phyloP scores from a whole-genome alignment of 2,113 vertebrate genomes.

The Brachionichthys hirsutus region DNA sequence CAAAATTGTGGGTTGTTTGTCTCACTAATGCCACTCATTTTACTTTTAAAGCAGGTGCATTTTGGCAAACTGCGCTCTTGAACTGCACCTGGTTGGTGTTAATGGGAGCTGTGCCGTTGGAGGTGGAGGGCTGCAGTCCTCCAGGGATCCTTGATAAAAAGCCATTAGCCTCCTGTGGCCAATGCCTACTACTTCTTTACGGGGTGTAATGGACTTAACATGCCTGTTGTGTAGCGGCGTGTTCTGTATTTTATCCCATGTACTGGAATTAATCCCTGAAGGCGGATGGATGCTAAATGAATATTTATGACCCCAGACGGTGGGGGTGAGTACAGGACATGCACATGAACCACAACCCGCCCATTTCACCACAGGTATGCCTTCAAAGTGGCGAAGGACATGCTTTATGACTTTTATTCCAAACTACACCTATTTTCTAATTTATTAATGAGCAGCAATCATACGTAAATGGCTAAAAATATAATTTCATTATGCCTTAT shows the following conservation, averaged over 20 bases:
- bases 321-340: conserved; percentile 20
- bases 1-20: conserved; percentile 54
- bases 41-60: conserved; percentile 70
- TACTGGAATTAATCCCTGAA: conserved; percentile 49
- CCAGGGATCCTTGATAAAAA: conserved; percentile 69
- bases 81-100: conserved; percentile 52
- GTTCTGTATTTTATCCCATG: conserved; percentile 43
- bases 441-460: too few species aligned
- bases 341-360: conserved; percentile 4
- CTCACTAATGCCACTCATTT: conserved; percentile 66
- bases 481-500: too few species aligned
- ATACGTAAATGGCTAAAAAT: too few species aligned
- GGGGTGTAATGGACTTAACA: conserved; percentile 60
- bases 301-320: conserved; percentile 56
- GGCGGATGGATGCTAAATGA: conserved; percentile 54
- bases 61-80: conserved; percentile 65
- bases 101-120: conserved; percentile 59
- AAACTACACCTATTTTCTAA: too few species aligned
- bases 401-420: too few species aligned
- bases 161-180: conserved; percentile 70
- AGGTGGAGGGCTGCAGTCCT: conserved; percentile 48
- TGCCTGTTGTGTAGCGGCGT: conserved; percentile 38
- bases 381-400: not conserved
- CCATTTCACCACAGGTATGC: conserved; percentile 3
- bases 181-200: conserved; percentile 54